These are phyloP conservation scores for Metacarcinus magister DNA, from an alignment of 2,888 invertebrate genomes.

Conservation along the genomic window DNA sequence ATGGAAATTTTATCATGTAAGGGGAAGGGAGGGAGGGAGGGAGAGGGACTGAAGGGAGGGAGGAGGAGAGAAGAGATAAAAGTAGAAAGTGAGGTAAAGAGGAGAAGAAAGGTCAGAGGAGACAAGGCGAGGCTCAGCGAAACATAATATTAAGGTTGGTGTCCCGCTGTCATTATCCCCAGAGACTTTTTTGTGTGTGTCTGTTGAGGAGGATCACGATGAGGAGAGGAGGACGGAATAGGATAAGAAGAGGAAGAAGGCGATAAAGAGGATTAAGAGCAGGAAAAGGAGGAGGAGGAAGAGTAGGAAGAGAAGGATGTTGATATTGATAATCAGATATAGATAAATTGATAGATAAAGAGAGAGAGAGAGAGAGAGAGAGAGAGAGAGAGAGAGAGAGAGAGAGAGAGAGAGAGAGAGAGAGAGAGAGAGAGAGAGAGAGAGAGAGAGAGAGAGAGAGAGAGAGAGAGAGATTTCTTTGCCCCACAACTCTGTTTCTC, in stretches of 20 bases:
- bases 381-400: constrained; percentile 9
- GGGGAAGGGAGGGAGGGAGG: not conserved
- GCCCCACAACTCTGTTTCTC: not conserved
- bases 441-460: constrained; percentile 39
- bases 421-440: constrained; percentile 37
- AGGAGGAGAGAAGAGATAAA: not conserved
- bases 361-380: too few species aligned
- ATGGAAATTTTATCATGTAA: not conserved
- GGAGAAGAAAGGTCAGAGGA: not conserved
- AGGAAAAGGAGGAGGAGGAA: not conserved
- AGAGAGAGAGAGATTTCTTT: not conserved
- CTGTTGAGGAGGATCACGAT: constrained; percentile 11
- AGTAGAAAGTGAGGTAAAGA: not conserved
- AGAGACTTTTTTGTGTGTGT: not conserved
- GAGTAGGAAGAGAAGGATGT: not conserved
- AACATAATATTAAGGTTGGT: not conserved
- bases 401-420: constrained; percentile 11
- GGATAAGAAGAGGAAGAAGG: too few species aligned
- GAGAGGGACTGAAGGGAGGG: not conserved
- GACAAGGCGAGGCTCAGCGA: not conserved
- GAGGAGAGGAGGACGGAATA: not conserved
- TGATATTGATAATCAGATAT: too few species aligned
- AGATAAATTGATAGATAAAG: too few species aligned
- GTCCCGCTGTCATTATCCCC: constrained; percentile 16
- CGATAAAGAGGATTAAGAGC: not conserved